Base-by-base conservation (phyloP, 2,888 invertebrate species). In the Patella caerulea region DNA sequence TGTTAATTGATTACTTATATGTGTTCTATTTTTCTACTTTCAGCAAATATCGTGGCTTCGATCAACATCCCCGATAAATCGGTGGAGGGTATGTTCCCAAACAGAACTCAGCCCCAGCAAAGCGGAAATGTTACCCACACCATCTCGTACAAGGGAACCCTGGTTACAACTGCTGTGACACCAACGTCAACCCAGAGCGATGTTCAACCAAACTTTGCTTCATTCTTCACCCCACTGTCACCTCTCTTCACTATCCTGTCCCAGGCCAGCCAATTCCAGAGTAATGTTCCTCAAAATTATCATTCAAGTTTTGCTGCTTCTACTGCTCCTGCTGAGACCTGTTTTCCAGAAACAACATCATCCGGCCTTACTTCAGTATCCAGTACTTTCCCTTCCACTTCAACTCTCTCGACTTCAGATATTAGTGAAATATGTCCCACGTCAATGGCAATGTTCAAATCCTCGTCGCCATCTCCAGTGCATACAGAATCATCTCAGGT, bases 111-210 rank as follows among this genome's bases (percentile, higher is more conserved):
- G 77, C 73, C 78, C 19, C 59, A 81, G 45, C 81, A 78, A 72
- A 77, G 74, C 76, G 75, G 79, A 75, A 74, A 81, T 69, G 53
- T 86, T 86, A 81, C 81, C 65, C 89, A 89, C 80, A 89, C 91
- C 82, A 90, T 92, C 83, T 90, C 92, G 80, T 95, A 95, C 93
- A 94, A 95, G 83, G 95, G 94, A 80, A 94, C 95, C 80, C 95
- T 96, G 92, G 94, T 95, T 83, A 94, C 95, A 79, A 94, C 95
- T 86, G 87, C 91, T 24, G 87, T 89, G 45, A 85, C 91, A 1
- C 92, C 93, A 74, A 83, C 87, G 69, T 82, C 85, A 71, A 81
- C 87, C 53, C 83, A 83, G 76, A 59, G 84, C 74, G 86, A 86
- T 82, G 83, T 83, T 72, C 84, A 84, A 14, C 80, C 84, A 76